Conservation (phyloP, 2,797 vertebrate species). For the Takifugu rubripes region DNA sequence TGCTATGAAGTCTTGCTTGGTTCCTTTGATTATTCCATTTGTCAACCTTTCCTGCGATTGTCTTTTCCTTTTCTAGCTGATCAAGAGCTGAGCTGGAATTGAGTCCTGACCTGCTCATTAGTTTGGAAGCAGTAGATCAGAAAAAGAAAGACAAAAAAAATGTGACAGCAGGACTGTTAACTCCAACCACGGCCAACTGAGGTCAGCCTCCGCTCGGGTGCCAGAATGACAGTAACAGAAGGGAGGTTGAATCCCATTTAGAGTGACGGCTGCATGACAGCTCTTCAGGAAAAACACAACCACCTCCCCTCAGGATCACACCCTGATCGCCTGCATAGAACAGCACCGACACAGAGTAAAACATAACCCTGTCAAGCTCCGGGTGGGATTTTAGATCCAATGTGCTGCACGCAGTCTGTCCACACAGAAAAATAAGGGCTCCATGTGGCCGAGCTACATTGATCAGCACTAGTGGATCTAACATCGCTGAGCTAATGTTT, state of each 20-base stretch:
- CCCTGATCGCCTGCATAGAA: constrained; percentile 1
- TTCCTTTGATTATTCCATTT: too few relatives aligned
- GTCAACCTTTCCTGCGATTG: background rate
- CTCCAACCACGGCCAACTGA: constrained; percentile 24
- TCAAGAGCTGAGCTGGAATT: constrained; percentile 15
- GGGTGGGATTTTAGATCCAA: background rate
- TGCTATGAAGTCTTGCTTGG: background rate
- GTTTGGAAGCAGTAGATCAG: constrained; percentile 14
- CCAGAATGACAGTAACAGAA: constrained; percentile 31
- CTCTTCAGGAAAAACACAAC: constrained; percentile 26
- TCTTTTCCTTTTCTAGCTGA: background rate
- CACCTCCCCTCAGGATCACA: constrained; percentile 1
- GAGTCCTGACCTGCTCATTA: constrained; percentile 13
- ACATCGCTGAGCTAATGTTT: too few relatives aligned
- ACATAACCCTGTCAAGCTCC: background rate
- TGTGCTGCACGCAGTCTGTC: too few relatives aligned
- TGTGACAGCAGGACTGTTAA: constrained; percentile 34
- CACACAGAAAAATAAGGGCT: too few relatives aligned
- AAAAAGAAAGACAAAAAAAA: constrained; percentile 6
- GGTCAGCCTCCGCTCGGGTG: constrained; percentile 40
- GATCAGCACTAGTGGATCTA: too few relatives aligned
- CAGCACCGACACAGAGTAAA: background rate
- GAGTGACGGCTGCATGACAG: constrained; percentile 42
- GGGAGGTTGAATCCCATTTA: constrained; percentile 48
- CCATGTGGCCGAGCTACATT: too few relatives aligned